Evolutionary conservation across 2,113 vertebrate species (phyloP).

Genomic region (Nibea coibor): DNA sequence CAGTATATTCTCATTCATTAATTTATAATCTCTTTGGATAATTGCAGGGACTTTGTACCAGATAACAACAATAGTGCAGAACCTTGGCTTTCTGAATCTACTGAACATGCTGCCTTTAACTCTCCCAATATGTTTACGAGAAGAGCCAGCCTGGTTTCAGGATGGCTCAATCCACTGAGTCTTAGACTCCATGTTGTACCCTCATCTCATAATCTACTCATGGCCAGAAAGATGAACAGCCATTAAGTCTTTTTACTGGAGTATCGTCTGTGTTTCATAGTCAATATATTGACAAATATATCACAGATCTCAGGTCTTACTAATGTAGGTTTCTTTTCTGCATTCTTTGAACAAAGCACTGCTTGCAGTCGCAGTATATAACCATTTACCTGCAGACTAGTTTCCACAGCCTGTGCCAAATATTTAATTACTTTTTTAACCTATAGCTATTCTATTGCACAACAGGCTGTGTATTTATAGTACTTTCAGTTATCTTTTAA

Average conservation of each 20-base stretch:
- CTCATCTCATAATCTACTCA: not conserved
- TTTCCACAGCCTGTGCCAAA: not conserved
- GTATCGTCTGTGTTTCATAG: not conserved
- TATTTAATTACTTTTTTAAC: not conserved
- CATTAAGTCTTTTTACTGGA: not conserved
- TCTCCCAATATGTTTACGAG: not conserved
- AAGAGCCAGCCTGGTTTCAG: not conserved
- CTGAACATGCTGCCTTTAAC: not conserved
- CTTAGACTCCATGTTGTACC: not conserved
- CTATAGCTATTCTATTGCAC: not conserved
- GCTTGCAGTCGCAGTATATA: no score
- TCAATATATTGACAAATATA: not conserved
- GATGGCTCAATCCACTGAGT: not conserved
- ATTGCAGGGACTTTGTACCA: not conserved
- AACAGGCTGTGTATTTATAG: not conserved
- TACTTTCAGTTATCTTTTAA: not conserved
- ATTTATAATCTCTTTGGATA: slow-evolving; percentile 1
- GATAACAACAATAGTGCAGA: not conserved
- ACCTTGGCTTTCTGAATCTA: not conserved
- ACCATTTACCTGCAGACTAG: no score
- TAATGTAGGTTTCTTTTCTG: not conserved
- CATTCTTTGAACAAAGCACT: not conserved
- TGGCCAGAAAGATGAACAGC: not conserved
- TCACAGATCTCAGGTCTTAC: not conserved
- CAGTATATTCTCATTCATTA: not conserved